These are phyloP conservation scores for Genyomyrus donnyi DNA, from an alignment of 2,113 vertebrate genomes.

Conservation along the genomic window DNA sequence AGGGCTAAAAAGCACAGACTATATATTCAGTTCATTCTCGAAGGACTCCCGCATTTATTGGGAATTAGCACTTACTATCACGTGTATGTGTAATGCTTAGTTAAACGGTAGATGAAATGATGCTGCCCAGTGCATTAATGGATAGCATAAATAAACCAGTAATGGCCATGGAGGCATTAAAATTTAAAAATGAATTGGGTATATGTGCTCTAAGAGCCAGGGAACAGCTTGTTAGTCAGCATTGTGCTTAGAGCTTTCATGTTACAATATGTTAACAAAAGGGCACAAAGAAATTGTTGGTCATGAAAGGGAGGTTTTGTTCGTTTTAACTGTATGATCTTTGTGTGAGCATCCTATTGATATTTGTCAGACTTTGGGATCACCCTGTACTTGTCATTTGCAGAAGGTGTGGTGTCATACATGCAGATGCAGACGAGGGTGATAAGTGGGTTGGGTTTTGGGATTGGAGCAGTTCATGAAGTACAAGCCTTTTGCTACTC, in stretches of 20 bases:
- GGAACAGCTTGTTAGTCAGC: background rate
- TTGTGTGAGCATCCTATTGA: background rate
- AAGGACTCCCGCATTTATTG: background rate
- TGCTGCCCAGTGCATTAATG: background rate
- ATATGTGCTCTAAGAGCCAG: background rate
- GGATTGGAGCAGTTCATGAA: background rate
- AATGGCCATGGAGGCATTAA: conserved; percentile 7
- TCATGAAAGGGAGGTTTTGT: background rate
- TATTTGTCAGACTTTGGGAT: background rate
- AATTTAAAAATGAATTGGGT: background rate
- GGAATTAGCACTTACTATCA: background rate
- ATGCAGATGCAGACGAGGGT: background rate
- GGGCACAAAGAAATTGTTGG: conserved; percentile 11
- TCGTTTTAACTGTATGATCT: background rate
- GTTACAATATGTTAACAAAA: background rate
- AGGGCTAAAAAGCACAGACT: background rate
- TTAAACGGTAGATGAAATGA: background rate
- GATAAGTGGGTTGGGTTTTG: background rate
- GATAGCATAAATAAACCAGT: background rate
- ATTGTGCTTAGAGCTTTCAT: conserved; percentile 12
- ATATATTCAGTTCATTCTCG: background rate
- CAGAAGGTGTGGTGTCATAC: background rate
- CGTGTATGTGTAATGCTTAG: background rate
- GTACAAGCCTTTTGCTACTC: background rate
- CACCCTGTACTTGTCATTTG: background rate